Base-by-base conservation (phyloP, 2,888 invertebrate species). In the Cantharis flavilabris region DNA sequence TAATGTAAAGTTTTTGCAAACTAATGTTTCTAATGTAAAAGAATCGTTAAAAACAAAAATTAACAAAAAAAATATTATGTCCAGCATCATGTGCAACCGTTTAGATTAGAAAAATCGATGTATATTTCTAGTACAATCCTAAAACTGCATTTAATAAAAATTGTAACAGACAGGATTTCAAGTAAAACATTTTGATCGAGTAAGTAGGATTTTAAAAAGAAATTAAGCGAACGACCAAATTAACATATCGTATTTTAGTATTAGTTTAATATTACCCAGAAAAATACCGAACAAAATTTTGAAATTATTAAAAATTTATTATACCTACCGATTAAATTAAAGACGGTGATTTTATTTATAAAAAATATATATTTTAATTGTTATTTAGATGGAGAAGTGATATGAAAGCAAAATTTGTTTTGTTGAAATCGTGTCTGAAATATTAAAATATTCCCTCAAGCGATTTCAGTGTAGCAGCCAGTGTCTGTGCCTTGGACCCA, bases 401-500 rank as follows among this genome's bases (percentile, higher is more conserved):
- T 18, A 13, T 18, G 23, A 67, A 67, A 67, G n/a, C 65, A 10
- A 33, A 64, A 67, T 65, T 67, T 33, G 30, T 63, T 69, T 72
- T 72, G 70, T 75, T 76, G 73, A 69, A 70, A 73, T 76, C 73
- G 62, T 67, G 62, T 69, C 71, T 76, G 78, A 69, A 73, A 64
- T 71, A 73, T 79, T 77, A 76, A 26, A 76, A 74, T 70, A 72
- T 76, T 73, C 78, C 78, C 76, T 76, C 76, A 79, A 71, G 78
- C 78, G 80, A 80, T 81, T 82, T 86, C 85, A 85, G 84, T 86
- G 86, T 87, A 86, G 86, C 84, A 84, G 87, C 86, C 86, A 87
- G 86, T 87, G 87, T 87, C 86, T 87, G 87, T 87, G 87, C 87
- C 87, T 87, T 87, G 85, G 86, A 86, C 86, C 86, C 86, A 84